These are phyloP conservation scores for Microctonus hyperodae DNA, from an alignment of 2,888 invertebrate genomes.

Conservation along the genomic window DNA sequence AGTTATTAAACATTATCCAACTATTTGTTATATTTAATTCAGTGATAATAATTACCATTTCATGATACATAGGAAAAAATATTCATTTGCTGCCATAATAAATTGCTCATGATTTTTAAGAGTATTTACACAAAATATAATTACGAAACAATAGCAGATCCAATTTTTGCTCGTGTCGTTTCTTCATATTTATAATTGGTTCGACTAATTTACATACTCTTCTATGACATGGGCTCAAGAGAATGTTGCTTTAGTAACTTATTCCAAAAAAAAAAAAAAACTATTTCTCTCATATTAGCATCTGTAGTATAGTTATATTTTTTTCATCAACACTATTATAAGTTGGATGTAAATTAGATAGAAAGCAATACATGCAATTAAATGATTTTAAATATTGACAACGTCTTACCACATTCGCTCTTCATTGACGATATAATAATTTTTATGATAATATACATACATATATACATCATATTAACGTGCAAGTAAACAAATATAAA, in stretches of 20 bases:
- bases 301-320: background rate
- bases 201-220: constrained; percentile 33
- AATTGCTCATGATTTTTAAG: background rate
- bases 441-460: too few relatives aligned
- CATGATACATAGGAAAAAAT: background rate
- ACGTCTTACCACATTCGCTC: too few relatives aligned
- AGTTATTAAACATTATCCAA: background rate
- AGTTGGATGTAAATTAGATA: background rate
- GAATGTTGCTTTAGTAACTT: constrained; percentile 44
- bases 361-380: constrained; percentile 22
- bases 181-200: constrained; percentile 12
- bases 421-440: too few relatives aligned
- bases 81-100: constrained; percentile 1
- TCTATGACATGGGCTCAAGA: constrained; percentile 35
- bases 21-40: background rate
- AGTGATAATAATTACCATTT: background rate
- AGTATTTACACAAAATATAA: constrained; percentile 4
- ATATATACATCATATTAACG: background rate
- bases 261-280: constrained; percentile 55
- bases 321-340: background rate
- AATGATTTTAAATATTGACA: constrained; percentile 6
- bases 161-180: constrained; percentile 2
- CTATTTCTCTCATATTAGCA: constrained; percentile 43
- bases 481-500: background rate
- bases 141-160: background rate